Conservation (phyloP, 2,888 invertebrate genomes). For the Yponomeuta cagnagella region DNA sequence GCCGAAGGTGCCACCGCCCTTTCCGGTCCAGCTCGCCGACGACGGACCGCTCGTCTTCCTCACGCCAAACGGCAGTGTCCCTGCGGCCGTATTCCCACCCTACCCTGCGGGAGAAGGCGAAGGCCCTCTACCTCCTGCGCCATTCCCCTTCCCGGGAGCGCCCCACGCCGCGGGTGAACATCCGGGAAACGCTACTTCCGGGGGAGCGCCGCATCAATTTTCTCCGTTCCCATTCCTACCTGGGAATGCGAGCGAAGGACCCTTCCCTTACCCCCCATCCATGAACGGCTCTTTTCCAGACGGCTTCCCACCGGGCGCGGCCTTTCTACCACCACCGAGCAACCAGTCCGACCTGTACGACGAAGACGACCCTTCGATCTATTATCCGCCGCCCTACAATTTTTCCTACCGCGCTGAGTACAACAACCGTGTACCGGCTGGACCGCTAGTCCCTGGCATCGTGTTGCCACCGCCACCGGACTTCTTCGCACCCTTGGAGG, state of each 20-base stretch:
- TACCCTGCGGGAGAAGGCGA: slow-evolving; percentile 79
- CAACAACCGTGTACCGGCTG: slow-evolving; percentile 85
- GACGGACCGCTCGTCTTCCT: slow-evolving; percentile 91
- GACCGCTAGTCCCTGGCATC: slow-evolving; percentile 91
- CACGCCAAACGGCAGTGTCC: slow-evolving; percentile 85
- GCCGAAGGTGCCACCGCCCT: slow-evolving; percentile 93
- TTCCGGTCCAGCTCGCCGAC: slow-evolving; percentile 92
- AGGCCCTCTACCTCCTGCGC: slow-evolving; percentile 69
- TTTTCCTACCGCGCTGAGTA: slow-evolving; percentile 89
- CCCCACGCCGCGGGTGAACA: slow-evolving; percentile 74
- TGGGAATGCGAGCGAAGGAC: slow-evolving; percentile 74
- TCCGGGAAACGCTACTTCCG: slow-evolving; percentile 80
- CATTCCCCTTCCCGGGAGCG: slow-evolving; percentile 77
- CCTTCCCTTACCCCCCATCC: slow-evolving; percentile 72
- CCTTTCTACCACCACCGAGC: slow-evolving; percentile 80
- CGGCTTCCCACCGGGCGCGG: slow-evolving; percentile 74
- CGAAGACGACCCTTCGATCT: slow-evolving; percentile 93
- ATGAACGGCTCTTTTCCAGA: slow-evolving; percentile 76
- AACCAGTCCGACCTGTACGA: slow-evolving; percentile 86
- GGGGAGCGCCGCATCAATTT: slow-evolving; percentile 78
- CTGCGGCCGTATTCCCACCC: slow-evolving; percentile 81
- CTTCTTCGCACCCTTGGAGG: slow-evolving; percentile 85
- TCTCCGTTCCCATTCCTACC: slow-evolving; percentile 79
- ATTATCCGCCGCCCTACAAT: slow-evolving; percentile 94
- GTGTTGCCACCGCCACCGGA: slow-evolving; percentile 91